phyloP scores from a whole-genome alignment of 2,797 vertebrate genomes.

The Sus cebifrons region DNA sequence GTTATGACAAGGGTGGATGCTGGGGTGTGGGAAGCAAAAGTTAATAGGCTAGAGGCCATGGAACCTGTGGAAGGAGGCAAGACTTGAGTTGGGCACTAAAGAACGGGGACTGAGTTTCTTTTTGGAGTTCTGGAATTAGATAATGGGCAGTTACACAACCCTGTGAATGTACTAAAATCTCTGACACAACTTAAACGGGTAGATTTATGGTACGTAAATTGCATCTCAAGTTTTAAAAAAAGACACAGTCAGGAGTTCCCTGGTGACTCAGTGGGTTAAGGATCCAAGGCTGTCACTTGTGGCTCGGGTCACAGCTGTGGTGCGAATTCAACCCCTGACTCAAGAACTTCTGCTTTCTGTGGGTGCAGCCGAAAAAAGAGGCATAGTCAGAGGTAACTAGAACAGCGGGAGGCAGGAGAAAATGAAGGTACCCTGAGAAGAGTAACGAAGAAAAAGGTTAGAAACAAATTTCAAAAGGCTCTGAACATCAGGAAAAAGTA shows the following conservation, averaged over 20 bases:
- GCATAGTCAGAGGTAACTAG: background rate
- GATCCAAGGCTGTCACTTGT: too few species aligned
- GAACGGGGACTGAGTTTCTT: background rate
- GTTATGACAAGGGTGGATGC: rapidly evolving
- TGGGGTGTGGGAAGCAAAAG: rapidly evolving
- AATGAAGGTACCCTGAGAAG: background rate
- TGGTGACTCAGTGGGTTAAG: too few species aligned
- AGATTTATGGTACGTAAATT: background rate
- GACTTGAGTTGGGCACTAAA: background rate
- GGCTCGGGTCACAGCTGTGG: too few species aligned
- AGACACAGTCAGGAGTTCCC: background rate
- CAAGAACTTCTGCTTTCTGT: too few species aligned
- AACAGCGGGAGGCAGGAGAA: background rate
- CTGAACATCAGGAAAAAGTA: background rate
- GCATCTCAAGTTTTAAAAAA: background rate
- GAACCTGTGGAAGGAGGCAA: background rate
- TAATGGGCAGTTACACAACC: background rate
- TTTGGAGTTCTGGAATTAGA: background rate
- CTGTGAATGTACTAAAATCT: background rate
- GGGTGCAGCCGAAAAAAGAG: too few species aligned
- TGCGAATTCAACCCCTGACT: too few species aligned
- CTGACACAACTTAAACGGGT: background rate
- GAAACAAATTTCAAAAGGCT: constrained; percentile 28
- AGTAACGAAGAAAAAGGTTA: background rate
- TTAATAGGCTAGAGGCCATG: rapidly evolving